Percentiles rank a stretch among this genome's conserved stretches.
Conservation (phyloP, 2,113 vertebrate genomes). For the Thermophis baileyi region DNA sequence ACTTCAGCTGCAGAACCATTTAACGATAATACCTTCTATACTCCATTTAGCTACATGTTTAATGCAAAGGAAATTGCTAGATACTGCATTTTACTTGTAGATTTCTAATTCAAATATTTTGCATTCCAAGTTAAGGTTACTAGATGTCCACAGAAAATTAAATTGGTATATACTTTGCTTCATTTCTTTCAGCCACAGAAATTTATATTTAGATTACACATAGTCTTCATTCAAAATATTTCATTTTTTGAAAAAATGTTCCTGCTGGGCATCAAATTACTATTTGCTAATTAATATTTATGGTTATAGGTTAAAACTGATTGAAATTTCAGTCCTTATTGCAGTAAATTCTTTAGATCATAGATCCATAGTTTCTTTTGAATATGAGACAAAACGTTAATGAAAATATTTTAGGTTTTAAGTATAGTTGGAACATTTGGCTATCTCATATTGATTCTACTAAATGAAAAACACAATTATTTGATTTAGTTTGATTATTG, state of each 20-base stretch:
- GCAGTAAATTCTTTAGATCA: not conserved
- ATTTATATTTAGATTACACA: not conserved
- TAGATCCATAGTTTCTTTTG: not conserved
- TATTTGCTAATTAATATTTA: conserved; percentile 3
- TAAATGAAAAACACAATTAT: not conserved
- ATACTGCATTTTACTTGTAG: conserved; percentile 1
- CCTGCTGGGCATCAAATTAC: not conserved
- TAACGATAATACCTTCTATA: not conserved
- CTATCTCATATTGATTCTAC: not conserved
- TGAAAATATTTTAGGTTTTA: not conserved
- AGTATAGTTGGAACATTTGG: not conserved
- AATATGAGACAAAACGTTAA: not conserved
- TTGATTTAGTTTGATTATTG: not conserved
- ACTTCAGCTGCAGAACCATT: not conserved
- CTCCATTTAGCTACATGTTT: not conserved
- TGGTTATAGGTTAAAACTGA: not conserved
- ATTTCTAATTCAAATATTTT: conserved; percentile 17
- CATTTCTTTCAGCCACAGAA: not conserved
- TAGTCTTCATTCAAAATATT: not conserved
- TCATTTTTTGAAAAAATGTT: not conserved
- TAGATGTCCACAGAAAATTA: conserved; percentile 4
- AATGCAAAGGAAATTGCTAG: conserved; percentile 7
- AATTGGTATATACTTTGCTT: conserved; percentile 13
- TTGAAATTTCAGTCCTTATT: not conserved
- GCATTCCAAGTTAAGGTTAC: conserved; percentile 11